phyloP scores from a whole-genome alignment of 2,797 vertebrate genomes.

The Girardinus metallicus region DNA sequence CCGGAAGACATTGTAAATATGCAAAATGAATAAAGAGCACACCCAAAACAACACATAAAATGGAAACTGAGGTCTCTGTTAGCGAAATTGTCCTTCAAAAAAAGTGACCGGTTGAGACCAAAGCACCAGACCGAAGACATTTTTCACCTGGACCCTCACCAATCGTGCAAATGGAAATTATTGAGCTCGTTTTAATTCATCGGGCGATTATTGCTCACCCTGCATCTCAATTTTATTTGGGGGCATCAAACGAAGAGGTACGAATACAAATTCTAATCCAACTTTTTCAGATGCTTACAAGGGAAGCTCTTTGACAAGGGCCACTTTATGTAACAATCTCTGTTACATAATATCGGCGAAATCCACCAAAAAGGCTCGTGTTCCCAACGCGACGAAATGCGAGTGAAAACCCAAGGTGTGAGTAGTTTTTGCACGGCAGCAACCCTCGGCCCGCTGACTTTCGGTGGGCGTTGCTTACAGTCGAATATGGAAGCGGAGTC shows the following conservation, averaged over 20 bases:
- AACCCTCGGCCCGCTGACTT: conserved; percentile 10
- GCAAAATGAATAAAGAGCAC: too few relatives aligned
- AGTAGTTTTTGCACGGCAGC: conserved; percentile 6
- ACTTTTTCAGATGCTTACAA: not conserved
- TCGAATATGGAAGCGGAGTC: conserved; percentile 53
- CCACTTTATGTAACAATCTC: not conserved
- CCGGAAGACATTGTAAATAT: too few relatives aligned
- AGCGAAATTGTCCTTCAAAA: too few relatives aligned
- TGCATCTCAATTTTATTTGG: too few relatives aligned
- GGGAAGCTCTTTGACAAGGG: not conserved
- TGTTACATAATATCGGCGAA: not conserved
- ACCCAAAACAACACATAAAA: too few relatives aligned
- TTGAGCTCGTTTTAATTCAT: too few relatives aligned
- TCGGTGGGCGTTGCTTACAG: conserved; percentile 51
- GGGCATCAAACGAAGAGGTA: not conserved
- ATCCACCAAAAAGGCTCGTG: not conserved
- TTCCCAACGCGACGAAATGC: not conserved
- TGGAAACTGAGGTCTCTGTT: too few relatives aligned
- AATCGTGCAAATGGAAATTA: too few relatives aligned
- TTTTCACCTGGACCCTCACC: too few relatives aligned
- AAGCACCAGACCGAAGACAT: too few relatives aligned
- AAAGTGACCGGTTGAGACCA: too few relatives aligned
- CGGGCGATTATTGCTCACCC: too few relatives aligned
- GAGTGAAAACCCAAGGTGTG: not conserved
- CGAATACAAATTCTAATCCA: not conserved